Percentiles rank a stretch among this genome's conserved stretches.
These are phyloP conservation scores for Hydrotaea diabolus DNA, from an alignment of 2,888 invertebrate genomes.

Conservation along the genomic window DNA sequence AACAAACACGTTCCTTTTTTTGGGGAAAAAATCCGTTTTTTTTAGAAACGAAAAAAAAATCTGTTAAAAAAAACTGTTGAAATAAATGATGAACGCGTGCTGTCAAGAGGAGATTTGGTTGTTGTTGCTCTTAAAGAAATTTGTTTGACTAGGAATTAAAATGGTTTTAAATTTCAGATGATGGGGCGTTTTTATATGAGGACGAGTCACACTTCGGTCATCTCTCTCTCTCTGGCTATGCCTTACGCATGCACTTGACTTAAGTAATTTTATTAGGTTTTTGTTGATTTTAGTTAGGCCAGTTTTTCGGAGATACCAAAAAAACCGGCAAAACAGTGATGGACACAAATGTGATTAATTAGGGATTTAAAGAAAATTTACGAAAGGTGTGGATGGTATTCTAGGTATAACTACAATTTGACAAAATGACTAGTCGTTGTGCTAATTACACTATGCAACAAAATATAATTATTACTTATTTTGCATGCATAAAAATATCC, in stretches of 20 bases:
- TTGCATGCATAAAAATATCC: too few relatives aligned
- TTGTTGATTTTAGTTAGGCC: conserved; percentile 37
- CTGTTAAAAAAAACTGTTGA: conserved; percentile 45
- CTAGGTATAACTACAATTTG: background rate
- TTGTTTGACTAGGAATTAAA: conserved; percentile 62
- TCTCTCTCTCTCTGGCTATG: background rate
- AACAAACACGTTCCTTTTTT: conserved; percentile 43
- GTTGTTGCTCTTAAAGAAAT: conserved; percentile 35
- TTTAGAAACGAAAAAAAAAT: conserved; percentile 47
- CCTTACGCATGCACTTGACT: conserved; percentile 32
- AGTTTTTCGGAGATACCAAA: background rate
- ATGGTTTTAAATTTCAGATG: conserved; percentile 61
- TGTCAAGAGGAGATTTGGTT: conserved; percentile 53
- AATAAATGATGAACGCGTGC: conserved; percentile 63
- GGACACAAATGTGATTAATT: conserved; percentile 33
- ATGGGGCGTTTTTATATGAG: background rate
- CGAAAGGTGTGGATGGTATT: background rate
- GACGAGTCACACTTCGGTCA: background rate
- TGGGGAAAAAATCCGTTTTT: conserved; percentile 35
- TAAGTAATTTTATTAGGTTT: conserved; percentile 46
- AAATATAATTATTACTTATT: too few relatives aligned
- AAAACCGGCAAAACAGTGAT: background rate
- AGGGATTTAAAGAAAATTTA: background rate
- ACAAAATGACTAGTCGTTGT: too few relatives aligned
- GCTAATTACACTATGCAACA: too few relatives aligned